Evolutionary conservation across 2,113 vertebrate species (phyloP).

Genomic region (Anolis sagrei): DNA sequence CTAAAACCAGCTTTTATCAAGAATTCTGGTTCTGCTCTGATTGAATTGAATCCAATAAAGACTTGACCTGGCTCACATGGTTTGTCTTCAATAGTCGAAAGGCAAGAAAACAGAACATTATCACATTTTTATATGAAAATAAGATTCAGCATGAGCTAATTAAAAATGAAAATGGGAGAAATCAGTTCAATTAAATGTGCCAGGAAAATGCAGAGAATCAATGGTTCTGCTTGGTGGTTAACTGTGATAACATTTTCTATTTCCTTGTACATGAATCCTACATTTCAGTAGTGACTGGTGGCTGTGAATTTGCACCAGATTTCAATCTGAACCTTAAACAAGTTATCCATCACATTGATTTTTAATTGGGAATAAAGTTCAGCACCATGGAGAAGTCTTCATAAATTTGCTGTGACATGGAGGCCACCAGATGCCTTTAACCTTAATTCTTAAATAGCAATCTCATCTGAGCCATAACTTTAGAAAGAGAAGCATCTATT

Average conservation of each 20-base stretch:
- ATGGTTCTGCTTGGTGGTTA: slow-evolving; percentile 76
- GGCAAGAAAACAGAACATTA: slow-evolving; percentile 62
- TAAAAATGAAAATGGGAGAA: slow-evolving; percentile 68
- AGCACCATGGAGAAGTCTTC: no score
- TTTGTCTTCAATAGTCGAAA: slow-evolving; percentile 62
- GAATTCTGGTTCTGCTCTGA: slow-evolving; percentile 53
- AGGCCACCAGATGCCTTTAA: no score
- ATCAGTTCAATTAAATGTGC: slow-evolving; percentile 63
- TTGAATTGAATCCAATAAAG: slow-evolving; percentile 73
- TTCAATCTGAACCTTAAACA: neutral
- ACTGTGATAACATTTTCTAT: slow-evolving; percentile 69
- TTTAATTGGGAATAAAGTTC: no score
- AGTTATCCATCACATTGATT: no score
- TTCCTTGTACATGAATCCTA: slow-evolving; percentile 71
- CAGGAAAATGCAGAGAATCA: slow-evolving; percentile 74
- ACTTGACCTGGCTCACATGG: slow-evolving; percentile 48
- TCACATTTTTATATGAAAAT: slow-evolving; percentile 62
- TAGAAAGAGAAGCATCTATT: slow-evolving; percentile 59
- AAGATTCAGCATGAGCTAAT: slow-evolving; percentile 68
- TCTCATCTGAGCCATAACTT: slow-evolving; percentile 50
- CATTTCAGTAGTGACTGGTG: neutral
- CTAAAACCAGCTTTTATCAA: slow-evolving; percentile 45
- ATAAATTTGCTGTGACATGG: no score
- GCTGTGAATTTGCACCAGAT: neutral
- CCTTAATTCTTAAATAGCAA: neutral